phyloP scores from a whole-genome alignment of 2,888 invertebrate species.

The Argyresthia goedartella region DNA sequence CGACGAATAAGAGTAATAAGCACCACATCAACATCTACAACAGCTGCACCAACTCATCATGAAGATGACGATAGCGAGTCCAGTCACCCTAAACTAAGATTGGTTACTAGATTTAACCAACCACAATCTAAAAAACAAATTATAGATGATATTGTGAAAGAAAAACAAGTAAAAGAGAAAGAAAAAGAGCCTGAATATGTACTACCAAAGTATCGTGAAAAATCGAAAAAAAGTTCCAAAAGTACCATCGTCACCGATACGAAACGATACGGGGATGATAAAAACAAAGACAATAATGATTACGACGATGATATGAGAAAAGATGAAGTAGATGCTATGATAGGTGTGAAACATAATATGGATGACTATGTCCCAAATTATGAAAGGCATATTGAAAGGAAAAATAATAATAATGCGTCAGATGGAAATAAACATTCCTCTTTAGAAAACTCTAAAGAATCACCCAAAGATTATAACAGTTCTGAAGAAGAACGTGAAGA shows the following conservation, averaged over 20 bases:
- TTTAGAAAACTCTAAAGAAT: not conserved
- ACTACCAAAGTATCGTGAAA: constrained; percentile 44
- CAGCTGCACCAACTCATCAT: constrained; percentile 25
- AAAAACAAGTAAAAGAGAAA: constrained; percentile 12
- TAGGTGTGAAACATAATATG: constrained; percentile 45
- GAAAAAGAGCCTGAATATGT: not conserved
- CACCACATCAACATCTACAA: constrained; percentile 17
- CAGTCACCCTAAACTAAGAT: constrained; percentile 28
- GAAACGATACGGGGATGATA: constrained; percentile 44
- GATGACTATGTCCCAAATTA: constrained; percentile 48
- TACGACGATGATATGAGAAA: constrained; percentile 27
- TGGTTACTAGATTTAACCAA: constrained; percentile 44
- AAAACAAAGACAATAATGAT: too few species aligned
- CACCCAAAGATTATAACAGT: constrained; percentile 14
- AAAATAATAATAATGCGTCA: constrained; percentile 13
- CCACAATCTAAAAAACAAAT: constrained; percentile 18
- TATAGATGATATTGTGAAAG: constrained; percentile 10
- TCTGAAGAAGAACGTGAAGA: constrained; percentile 19
- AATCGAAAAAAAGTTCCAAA: constrained; percentile 48
- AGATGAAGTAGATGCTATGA: constrained; percentile 50
- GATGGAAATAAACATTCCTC: not conserved
- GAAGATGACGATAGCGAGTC: constrained; percentile 15
- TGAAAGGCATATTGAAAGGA: constrained; percentile 34
- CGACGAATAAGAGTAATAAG: constrained; percentile 14
- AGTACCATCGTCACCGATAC: constrained; percentile 59